Base-by-base conservation (phyloP, 2,888 invertebrate genomes). In the Drosophila nr. perissopoda region DNA sequence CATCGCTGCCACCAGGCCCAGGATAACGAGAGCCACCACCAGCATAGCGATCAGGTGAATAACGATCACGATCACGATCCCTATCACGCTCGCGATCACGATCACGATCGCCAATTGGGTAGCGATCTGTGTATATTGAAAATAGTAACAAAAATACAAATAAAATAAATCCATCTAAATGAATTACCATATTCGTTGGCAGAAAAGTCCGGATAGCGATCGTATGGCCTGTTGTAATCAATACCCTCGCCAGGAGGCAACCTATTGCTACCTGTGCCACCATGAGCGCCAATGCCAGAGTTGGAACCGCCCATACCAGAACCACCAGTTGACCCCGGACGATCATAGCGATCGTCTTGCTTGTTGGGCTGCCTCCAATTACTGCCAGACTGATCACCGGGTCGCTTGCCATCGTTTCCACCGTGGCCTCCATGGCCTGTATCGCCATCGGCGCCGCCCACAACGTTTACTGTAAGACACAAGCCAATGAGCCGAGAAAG, bases 341-440 rank as follows among this genome's bases (percentile, higher is more conserved):
- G 42, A 57, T 57, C 93, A 82, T 94, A 94, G 68, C 94, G 94
- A 78, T 94, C 93, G 63, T 93, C 92, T 89, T 95, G 95, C 84
- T 94, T 94, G 49, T 92, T 90, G 79, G 92, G 92, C 81, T 91
- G 92, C 73, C 92, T 90, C 93, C 92, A 92, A 75, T 86, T 91
- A 69, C 78, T 83, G 71, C 90, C 87, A 7, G 80, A 74, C 42
- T 89, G 91, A 69, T 94, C 89, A 34, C 90, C 87, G 31, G 91
- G 91, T 57, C 92, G 90, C 75, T 90, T 90, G 78, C 79, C 80
- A 82, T 92, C 91, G 74, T 58, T 88, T 74, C 40, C 40, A 36
- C 51, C 40, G 21, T 66, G 66, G 21, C 53, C 56, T 33, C 51
- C 65, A 52, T 67, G 66, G 42, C 67, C 51, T 33, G 76, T 76